Evolutionary conservation across 1,140 invertebrate genomes (phyloP), one percentile per base, ranked within the genome.

Genomic region (Solen grandis): DNA sequence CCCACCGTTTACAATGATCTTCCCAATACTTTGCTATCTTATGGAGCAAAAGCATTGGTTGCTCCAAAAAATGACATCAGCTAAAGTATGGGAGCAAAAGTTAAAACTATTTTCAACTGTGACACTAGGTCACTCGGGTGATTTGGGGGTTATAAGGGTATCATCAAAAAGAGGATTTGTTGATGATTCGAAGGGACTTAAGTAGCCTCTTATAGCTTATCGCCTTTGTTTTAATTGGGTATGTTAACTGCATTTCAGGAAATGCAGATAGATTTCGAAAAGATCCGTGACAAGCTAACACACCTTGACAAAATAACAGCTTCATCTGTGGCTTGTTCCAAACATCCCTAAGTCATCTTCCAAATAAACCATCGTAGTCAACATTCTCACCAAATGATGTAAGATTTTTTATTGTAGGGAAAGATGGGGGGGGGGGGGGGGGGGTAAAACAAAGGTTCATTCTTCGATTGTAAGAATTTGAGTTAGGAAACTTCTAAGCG

Each of bases 401-500:
- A 10, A 68, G 46, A 31, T 27, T 33, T 29, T 75, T 82, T 55
- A 62, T 76, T 31, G 35, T 82, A 5, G 75, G 80, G 72, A 76
- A 82, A 46, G 80, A 75, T 69, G 29, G 36, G n/a, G 52, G 13
- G 35, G 80, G 72, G 13, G n/a, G n/a, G n/a, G n/a, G n/a, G n/a
- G n/a, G n/a, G n/a, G n/a, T n/a, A 76, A 69, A 62, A 82, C 65
- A 35, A 60, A 27, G 60, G 38, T 82, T 25, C 80, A 82, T 70
- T 22, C 19, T 41, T 75, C 22, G 2, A 76, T 36, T 82, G 72
- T 36, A 38, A 50, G 35, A 29, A 36, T 52, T 25, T 80, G 36
- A 59, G 77, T 27, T 8, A 22, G n/a, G 66, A 46, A 10, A 13
- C 36, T 13, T 25, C n/a, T 25, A 25, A 3, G 14, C 63, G 66